A percentile compares a stretch with the other conserved stretches of the same genome.
Evolutionary conservation across 2,113 vertebrate genomes (phyloP).

Genomic region (Podarcis raffonei): DNA sequence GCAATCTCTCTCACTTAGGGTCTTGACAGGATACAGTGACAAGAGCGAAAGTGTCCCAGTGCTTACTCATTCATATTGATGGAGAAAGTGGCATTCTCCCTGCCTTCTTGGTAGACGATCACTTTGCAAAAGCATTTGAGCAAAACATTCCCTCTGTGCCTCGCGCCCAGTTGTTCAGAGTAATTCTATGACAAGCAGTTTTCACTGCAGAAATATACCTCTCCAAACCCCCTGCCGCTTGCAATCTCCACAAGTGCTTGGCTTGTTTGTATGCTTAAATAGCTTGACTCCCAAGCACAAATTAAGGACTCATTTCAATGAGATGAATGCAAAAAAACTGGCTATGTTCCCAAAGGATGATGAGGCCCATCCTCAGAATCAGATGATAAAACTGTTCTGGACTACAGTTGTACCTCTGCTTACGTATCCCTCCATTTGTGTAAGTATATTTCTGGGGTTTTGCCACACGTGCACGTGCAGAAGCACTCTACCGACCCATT

Average conservation of each 20-base stretch:
- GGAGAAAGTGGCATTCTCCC: background rate
- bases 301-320: background rate
- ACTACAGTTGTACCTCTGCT: no score
- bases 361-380: background rate
- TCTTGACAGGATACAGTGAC: background rate
- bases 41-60: background rate
- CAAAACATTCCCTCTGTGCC: background rate
- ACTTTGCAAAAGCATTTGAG: background rate
- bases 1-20: background rate
- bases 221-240: background rate
- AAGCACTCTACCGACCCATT: no score
- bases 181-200: background rate
- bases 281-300: background rate
- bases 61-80: background rate
- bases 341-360: background rate
- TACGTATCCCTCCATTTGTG: no score
- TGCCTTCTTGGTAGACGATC: background rate
- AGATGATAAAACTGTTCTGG: background rate
- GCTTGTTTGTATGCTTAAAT: constrained; percentile 2
- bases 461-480: no score
- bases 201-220: background rate
- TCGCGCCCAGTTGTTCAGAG: background rate
- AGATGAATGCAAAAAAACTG: background rate
- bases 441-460: no score
- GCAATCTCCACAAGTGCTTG: background rate